A percentile compares a stretch with the other conserved stretches of the same genome.
phyloP scores from a whole-genome alignment of 1,140 invertebrate species.

The Battus philenor region DNA sequence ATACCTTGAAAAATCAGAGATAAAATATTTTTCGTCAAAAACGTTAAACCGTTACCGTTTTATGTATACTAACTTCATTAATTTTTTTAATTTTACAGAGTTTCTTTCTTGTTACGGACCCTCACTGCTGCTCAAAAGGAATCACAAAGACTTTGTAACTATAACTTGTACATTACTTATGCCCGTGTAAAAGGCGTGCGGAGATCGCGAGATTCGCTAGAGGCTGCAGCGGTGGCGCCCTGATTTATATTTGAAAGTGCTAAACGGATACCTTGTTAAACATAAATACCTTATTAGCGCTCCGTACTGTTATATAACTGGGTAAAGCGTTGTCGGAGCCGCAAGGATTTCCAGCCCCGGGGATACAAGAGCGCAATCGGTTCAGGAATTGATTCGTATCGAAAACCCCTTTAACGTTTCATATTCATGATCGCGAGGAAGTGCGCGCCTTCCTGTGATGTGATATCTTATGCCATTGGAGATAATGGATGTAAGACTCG shows the following conservation, averaged over 20 bases:
- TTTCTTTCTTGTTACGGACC: too few species aligned
- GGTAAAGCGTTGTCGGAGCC: conserved; percentile 17
- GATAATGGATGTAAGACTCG: too few species aligned
- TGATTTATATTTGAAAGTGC: conserved; percentile 40
- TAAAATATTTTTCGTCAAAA: too few species aligned
- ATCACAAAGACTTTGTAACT: too few species aligned
- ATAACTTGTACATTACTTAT: too few species aligned
- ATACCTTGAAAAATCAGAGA: too few species aligned
- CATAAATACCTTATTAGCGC: conserved; percentile 39
- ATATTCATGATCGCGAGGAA: conserved; percentile 25
- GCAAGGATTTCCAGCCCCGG: conserved; percentile 18
- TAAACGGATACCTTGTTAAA: conserved; percentile 32
- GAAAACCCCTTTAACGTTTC: conserved; percentile 29
- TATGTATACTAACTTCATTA: too few species aligned
- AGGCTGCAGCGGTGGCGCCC: conserved; percentile 29
- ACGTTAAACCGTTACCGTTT: too few species aligned
- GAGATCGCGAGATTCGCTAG: conserved; percentile 32
- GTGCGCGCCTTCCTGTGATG: conserved; percentile 23
- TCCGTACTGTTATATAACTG: conserved; percentile 24
- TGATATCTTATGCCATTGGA: too few species aligned
- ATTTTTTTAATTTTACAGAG: too few species aligned
- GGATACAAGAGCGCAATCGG: conserved; percentile 29
- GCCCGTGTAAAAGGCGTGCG: conserved; percentile 25
- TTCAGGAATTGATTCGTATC: conserved; percentile 30
- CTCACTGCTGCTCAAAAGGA: too few species aligned